phyloP scores from a whole-genome alignment of 2,888 invertebrate species.

The Galerucella pusilla region DNA sequence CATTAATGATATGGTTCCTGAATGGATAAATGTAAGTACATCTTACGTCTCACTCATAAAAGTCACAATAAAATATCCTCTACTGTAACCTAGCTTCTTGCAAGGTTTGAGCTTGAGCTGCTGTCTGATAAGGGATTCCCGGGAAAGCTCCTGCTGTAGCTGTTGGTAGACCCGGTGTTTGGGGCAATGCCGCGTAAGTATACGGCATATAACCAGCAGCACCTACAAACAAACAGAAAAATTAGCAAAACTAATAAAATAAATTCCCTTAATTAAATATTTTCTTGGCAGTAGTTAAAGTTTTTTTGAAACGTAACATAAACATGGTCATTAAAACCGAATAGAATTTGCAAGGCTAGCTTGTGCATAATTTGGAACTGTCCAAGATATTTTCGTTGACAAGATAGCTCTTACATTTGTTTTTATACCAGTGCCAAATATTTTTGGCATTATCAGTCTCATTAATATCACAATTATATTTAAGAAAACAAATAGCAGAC shows the following conservation, averaged over 20 bases:
- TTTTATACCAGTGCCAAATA: slow-evolving; percentile 6
- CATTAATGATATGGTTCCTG: slow-evolving; percentile 18
- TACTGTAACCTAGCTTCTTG: slow-evolving; percentile 85
- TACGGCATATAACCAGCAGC: slow-evolving; percentile 80
- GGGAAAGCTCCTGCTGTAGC: slow-evolving; percentile 71
- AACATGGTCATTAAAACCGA: slow-evolving; percentile 6
- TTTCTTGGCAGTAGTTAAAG: not conserved
- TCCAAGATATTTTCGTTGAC: slow-evolving; percentile 7
- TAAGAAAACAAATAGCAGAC: not conserved
- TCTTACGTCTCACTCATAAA: slow-evolving; percentile 27
- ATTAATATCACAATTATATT: not conserved
- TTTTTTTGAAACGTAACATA: not conserved
- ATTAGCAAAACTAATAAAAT: not conserved
- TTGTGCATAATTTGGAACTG: slow-evolving; percentile 5
- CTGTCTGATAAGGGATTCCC: slow-evolving; percentile 72
- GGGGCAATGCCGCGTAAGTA: slow-evolving; percentile 76
- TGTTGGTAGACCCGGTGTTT: slow-evolving; percentile 69
- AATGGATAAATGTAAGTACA: slow-evolving; percentile 27
- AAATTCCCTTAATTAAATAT: not conserved
- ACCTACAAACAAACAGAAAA: slow-evolving; percentile 53
- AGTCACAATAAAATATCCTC: slow-evolving; percentile 23
- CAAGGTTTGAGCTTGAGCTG: slow-evolving; percentile 72
- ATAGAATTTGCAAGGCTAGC: slow-evolving; percentile 13
- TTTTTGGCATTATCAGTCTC: slow-evolving; percentile 5
- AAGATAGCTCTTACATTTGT: slow-evolving; percentile 11